Percentiles rank a stretch among this genome's conserved stretches.
Conservation (phyloP, 2,888 invertebrate species). For the Meganola albula region DNA sequence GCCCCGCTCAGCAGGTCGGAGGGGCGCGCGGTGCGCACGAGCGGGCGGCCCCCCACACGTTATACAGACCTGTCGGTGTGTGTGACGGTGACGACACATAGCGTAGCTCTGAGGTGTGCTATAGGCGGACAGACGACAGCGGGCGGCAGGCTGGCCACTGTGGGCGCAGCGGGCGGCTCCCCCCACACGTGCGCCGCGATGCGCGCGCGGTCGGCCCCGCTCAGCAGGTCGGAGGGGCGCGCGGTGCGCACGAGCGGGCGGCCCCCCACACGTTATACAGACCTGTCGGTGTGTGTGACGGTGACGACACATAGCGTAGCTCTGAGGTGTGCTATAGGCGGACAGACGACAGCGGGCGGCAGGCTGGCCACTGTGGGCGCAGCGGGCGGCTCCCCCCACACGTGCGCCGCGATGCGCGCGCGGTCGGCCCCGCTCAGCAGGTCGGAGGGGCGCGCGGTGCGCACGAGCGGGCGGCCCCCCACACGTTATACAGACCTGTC, state of each 20-base stretch:
- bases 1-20: constrained; percentile 42
- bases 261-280: neutral
- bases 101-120: constrained; percentile 44
- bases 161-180: neutral
- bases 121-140: neutral
- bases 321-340: constrained; percentile 30
- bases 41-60: neutral
- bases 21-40: constrained; percentile 12
- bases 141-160: neutral
- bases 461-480: constrained; percentile 13
- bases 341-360: neutral
- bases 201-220: constrained; percentile 14
- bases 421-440: constrained; percentile 42
- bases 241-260: constrained; percentile 12
- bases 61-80: constrained; percentile 29
- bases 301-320: constrained; percentile 48
- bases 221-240: constrained; percentile 43
- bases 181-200: constrained; percentile 35
- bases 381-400: constrained; percentile 31
- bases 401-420: constrained; percentile 23
- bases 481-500: constrained; percentile 26
- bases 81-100: constrained; percentile 42
- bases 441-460: neutral
- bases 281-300: constrained; percentile 34
- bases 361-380: neutral